Percentiles rank a stretch among this genome's conserved stretches.
Evolutionary conservation across 2,113 vertebrate genomes (phyloP).

Genomic region (Diglossa brunneiventris): DNA sequence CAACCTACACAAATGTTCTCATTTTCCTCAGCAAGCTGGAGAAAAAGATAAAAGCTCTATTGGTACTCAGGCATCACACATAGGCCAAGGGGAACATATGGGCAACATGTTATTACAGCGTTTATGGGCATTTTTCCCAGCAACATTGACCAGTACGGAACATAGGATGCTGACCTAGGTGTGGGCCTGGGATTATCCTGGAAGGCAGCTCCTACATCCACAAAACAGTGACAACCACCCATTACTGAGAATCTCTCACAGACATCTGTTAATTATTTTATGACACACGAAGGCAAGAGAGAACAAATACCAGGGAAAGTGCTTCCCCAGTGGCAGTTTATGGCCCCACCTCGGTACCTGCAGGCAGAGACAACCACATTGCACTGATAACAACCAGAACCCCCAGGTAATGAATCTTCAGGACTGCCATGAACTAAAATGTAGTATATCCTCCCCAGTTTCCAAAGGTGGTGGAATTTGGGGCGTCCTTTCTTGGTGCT

Average conservation of each 20-base stretch:
- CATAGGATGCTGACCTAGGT: neutral
- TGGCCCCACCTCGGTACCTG: neutral
- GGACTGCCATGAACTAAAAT: rapidly evolving
- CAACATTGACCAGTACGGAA: neutral
- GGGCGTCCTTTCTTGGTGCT: neutral
- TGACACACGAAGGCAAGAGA: neutral
- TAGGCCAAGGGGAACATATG: neutral
- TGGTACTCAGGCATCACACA: neutral
- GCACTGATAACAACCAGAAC: neutral
- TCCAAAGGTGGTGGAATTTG: neutral
- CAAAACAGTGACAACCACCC: neutral
- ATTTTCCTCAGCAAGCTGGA: neutral
- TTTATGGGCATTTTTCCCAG: neutral
- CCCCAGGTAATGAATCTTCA: neutral
- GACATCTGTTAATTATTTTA: neutral
- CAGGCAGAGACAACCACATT: neutral
- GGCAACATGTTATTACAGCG: neutral
- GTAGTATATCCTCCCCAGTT: neutral
- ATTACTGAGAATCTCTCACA: neutral
- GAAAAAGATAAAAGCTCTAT: neutral
- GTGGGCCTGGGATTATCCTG: neutral
- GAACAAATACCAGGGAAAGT: neutral
- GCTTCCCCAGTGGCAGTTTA: neutral
- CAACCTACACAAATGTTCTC: neutral
- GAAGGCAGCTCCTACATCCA: neutral